Base-by-base conservation (phyloP, 1,140 invertebrate species). In the Bombus sylvicola region DNA sequence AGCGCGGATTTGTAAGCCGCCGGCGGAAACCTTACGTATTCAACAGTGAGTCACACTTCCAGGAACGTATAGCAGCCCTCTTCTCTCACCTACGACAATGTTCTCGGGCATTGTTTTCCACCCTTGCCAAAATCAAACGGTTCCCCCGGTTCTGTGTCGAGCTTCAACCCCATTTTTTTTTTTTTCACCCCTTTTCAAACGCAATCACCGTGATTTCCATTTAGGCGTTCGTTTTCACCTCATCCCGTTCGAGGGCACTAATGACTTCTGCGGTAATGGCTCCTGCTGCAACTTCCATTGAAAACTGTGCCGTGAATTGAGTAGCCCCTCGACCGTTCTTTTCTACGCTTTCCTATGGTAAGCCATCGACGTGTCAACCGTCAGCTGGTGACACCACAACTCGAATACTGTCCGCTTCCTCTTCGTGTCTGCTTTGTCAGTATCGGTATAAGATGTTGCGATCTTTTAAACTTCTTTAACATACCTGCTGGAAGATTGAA, bases 21-120 rank as follows among this genome's bases (percentile, higher is more conserved):
- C 88, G 83, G 85, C 88, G 86, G 92, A 93, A 93, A 92, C 92
- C 92, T 90, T 93, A 92, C 86, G 88, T 89, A 91, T 92, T 90
- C 83, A 86, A 81, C 89, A 88, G 83, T 88, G 83, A 91, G 76
- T 91, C 89, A 91, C 87, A 86, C 87, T 90, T 91, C 87, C 76
- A 90, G 80, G 74, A 90, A 81, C 78, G 80, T 81, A 66, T 82
- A 69, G 84, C 64, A 76, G 31, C 83, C 80, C 83, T 62, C 85
- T 78, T 75, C 81, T 90, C 89, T 87, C 85, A 82, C 78, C 79
- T 75, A 87, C 87, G 66, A 89, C 88, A 89, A 83, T 89, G 79
- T 79, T 66, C 69, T 37, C n/a, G 18, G 71, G 59, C 88, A 90
- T 89, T 89, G 88, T 90, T 87, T 79, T 41, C 73, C 73, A 79